A percentile compares a stretch with the other conserved stretches of the same genome.
Evolutionary conservation across 1,140 invertebrate genomes (phyloP).

Genomic region (Bombus turneri): DNA sequence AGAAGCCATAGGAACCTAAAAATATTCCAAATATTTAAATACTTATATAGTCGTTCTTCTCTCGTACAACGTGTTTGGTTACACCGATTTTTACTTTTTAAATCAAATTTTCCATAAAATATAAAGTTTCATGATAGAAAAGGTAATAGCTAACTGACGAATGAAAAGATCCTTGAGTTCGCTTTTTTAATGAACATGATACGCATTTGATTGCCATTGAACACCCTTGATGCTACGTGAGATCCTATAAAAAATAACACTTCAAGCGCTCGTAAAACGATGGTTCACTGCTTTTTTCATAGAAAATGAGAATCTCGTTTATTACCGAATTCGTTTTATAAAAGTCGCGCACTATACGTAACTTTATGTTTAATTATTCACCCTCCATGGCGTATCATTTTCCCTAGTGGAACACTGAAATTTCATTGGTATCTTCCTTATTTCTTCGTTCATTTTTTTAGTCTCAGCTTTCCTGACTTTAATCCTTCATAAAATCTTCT

Average conservation of each 20-base stretch:
- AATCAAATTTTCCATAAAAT: background rate
- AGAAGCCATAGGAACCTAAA: background rate
- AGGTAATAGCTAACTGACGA: too few species aligned
- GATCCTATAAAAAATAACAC: slow-evolving; percentile 8
- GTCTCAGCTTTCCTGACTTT: background rate
- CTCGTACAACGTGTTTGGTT: background rate
- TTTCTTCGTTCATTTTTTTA: background rate
- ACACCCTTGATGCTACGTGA: slow-evolving; percentile 13
- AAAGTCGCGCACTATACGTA: background rate
- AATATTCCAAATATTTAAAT: background rate
- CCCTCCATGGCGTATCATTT: background rate
- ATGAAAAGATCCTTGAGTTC: background rate
- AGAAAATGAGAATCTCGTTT: slow-evolving; percentile 19
- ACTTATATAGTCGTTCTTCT: background rate
- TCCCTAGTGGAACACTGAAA: background rate
- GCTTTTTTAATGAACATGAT: slow-evolving; percentile 4
- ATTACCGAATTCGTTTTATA: slow-evolving; percentile 4
- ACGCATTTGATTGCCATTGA: slow-evolving; percentile 10
- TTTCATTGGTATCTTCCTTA: too few species aligned
- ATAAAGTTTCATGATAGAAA: background rate
- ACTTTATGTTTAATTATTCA: background rate
- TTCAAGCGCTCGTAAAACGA: background rate
- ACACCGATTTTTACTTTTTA: background rate
- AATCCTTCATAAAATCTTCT: slow-evolving; percentile 10
- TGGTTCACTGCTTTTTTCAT: background rate